A percentile compares a stretch with the other conserved stretches of the same genome.
These are phyloP conservation scores for Proterorhinus semilunaris DNA, from an alignment of 2,113 vertebrate genomes.

Conservation along the genomic window DNA sequence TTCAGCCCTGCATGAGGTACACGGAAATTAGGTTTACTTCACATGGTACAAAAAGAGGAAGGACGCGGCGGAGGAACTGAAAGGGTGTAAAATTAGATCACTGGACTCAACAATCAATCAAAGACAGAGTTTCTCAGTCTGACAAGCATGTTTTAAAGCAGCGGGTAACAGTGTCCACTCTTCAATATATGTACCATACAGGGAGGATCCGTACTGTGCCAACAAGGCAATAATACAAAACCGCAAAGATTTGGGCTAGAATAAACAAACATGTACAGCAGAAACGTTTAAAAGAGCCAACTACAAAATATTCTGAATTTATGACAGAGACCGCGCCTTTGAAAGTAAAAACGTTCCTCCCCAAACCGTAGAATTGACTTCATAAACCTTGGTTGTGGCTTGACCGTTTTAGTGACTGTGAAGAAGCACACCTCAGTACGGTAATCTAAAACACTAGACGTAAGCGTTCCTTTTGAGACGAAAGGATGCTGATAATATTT, in stretches of 20 bases:
- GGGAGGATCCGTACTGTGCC: constrained; percentile 38
- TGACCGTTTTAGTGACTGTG: constrained; percentile 58
- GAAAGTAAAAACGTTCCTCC: constrained; percentile 46
- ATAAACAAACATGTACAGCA: too few species aligned
- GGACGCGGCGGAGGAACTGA: constrained; percentile 69
- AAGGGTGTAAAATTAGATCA: constrained; percentile 82
- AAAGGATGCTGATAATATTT: constrained; percentile 55
- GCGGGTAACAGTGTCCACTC: constrained; percentile 65
- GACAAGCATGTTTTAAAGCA: constrained; percentile 78
- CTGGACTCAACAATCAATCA: constrained; percentile 79
- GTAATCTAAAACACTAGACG: constrained; percentile 68
- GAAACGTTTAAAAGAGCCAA: neutral
- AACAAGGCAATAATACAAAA: constrained; percentile 23
- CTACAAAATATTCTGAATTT: constrained; percentile 36
- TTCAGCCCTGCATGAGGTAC: constrained; percentile 67
- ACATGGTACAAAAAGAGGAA: constrained; percentile 66
- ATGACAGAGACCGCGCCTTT: constrained; percentile 24
- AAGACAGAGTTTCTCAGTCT: constrained; percentile 64
- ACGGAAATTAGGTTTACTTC: constrained; percentile 80
- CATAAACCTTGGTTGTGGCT: constrained; percentile 57
- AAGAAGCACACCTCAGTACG: constrained; percentile 56
- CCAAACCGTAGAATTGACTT: constrained; percentile 42
- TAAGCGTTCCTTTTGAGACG: constrained; percentile 58
- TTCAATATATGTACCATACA: constrained; percentile 42
- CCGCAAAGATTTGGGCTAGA: neutral